Evolutionary conservation across 2,113 vertebrate genomes (phyloP).

Genomic region (Phycodurus eques): DNA sequence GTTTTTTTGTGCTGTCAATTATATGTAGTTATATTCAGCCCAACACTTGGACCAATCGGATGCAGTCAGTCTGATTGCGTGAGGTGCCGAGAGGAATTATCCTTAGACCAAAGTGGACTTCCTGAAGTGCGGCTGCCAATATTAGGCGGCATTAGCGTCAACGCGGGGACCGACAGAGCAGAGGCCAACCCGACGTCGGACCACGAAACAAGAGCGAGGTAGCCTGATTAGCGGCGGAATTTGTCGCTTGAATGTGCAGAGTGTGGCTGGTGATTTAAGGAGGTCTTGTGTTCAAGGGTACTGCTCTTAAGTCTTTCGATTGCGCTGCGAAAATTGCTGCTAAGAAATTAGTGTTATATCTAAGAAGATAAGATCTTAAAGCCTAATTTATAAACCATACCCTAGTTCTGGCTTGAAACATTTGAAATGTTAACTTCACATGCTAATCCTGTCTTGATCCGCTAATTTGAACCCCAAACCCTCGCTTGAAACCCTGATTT

Average conservation of each 20-base stretch:
- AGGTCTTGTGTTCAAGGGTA: constrained; percentile 19
- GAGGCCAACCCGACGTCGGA: constrained; percentile 32
- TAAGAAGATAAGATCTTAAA: background rate
- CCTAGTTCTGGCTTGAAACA: too few relatives aligned
- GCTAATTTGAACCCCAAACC: too few relatives aligned
- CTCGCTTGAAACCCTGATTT: too few relatives aligned
- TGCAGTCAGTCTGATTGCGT: constrained; percentile 33
- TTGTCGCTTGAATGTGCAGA: constrained; percentile 16
- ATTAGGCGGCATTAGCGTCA: constrained; percentile 60
- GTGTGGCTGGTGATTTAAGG: constrained; percentile 15
- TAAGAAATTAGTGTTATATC: background rate
- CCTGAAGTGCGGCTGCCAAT: constrained; percentile 38
- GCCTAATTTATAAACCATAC: too few relatives aligned
- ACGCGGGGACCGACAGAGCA: constrained; percentile 35
- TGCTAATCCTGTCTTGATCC: too few relatives aligned
- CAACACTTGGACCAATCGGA: constrained; percentile 24
- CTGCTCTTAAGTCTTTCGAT: constrained; percentile 10
- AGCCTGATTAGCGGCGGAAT: constrained; percentile 15
- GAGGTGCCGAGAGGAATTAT: constrained; percentile 48
- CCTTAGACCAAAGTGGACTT: constrained; percentile 50
- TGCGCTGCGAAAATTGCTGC: background rate
- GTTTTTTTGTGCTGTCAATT: constrained; percentile 2
- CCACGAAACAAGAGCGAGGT: constrained; percentile 20
- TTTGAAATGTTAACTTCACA: too few relatives aligned
- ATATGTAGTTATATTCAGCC: constrained; percentile 9